Conservation (phyloP, 2,797 vertebrate genomes). For the Hafferia zeledoni region DNA sequence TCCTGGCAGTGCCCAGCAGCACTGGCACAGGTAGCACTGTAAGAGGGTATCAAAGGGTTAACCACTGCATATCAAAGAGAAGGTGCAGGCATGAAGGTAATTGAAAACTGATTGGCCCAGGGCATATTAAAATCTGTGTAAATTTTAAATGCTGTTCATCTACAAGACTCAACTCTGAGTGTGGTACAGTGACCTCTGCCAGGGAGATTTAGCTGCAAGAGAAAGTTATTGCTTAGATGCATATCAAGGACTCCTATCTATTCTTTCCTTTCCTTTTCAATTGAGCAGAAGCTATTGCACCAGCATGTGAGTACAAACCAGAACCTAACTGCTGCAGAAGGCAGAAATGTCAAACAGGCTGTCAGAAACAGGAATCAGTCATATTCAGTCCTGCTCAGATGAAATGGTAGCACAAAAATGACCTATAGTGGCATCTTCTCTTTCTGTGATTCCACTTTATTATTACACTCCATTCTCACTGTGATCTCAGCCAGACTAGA, state of each 20-base stretch:
- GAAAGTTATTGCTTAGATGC: slow-evolving; percentile 11
- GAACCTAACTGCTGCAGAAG: slow-evolving; percentile 3
- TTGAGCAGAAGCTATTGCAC: slow-evolving; percentile 10
- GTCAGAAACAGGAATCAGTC: slow-evolving; percentile 22
- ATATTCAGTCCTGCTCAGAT: not conserved
- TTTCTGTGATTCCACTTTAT: not conserved
- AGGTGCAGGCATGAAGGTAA: not conserved
- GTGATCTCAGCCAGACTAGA: not conserved
- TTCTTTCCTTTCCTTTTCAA: slow-evolving; percentile 8
- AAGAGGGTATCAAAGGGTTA: not conserved
- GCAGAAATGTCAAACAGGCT: slow-evolving; percentile 31
- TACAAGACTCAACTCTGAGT: not conserved
- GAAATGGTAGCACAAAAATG: not conserved
- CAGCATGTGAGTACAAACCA: not conserved
- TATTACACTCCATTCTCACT: slow-evolving; percentile 13
- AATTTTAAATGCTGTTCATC: not conserved
- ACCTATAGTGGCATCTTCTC: not conserved
- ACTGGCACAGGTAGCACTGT: not conserved
- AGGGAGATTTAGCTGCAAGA: not conserved
- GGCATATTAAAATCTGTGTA: not conserved
- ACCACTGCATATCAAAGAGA: not conserved
- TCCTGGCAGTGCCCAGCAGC: not conserved
- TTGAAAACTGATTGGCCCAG: not conserved
- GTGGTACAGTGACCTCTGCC: not conserved
- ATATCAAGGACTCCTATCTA: not conserved